phyloP scores from a whole-genome alignment of 2,113 vertebrate genomes.

The Tenrec ecaudatus region DNA sequence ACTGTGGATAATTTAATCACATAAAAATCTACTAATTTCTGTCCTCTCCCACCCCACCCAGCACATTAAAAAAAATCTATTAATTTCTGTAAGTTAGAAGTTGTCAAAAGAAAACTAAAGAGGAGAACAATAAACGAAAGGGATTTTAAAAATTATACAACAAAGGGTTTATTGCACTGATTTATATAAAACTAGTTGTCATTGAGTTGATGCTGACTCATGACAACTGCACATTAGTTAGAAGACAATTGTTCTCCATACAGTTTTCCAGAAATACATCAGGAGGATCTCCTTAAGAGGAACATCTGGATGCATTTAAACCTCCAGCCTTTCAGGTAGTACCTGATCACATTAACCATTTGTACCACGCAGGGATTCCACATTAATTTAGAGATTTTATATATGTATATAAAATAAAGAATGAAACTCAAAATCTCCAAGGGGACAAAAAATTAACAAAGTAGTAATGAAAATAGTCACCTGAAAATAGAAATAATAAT shows the following conservation, averaged over 20 bases:
- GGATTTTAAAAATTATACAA: neutral
- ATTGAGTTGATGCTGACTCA: neutral
- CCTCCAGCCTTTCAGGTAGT: neutral
- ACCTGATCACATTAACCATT: neutral
- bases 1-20: neutral
- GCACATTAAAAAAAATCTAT: conserved; percentile 22
- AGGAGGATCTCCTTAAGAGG: neutral
- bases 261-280: neutral
- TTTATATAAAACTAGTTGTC: neutral
- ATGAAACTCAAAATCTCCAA: conserved; percentile 27
- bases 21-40: conserved; percentile 27
- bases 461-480: neutral
- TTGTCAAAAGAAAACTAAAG: conserved; percentile 4
- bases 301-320: neutral
- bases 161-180: neutral
- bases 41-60: too few species aligned
- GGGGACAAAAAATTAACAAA: neutral
- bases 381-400: neutral
- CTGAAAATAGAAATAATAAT: neutral
- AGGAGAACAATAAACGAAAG: neutral
- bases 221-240: neutral
- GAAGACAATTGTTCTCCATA: neutral
- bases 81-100: conserved; percentile 28
- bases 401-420: neutral
- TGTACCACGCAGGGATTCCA: neutral